Evolutionary conservation across 2,888 invertebrate species (phyloP), one percentile per base, ranked within the genome.

Genomic region (Cenopis cana): DNA sequence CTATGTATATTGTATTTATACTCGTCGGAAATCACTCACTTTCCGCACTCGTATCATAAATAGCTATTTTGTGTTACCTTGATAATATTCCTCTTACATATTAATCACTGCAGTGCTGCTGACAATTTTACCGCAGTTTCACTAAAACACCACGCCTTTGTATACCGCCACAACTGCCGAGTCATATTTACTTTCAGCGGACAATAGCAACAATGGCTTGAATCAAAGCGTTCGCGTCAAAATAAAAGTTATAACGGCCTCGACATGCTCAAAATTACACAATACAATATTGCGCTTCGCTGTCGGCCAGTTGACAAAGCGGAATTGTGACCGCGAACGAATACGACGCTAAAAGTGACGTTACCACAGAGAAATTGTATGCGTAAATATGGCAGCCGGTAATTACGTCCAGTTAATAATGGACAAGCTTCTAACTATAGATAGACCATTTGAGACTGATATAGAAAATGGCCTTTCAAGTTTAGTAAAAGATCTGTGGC

Each of bases 251-350:
- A 72, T 46, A 67, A 38, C 69, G 49, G 59, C 64, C 65, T 46
- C 60, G 72, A 66, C 60, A 52, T 66, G 68, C 60, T 73, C 71
- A 73, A 75, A 75, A 74, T 74, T 71, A 60, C 66, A 75, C 75
- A 75, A 75, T 73, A 73, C 73, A 73, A 74, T 75, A 75, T 73
- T 74, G 72, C 56, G 68, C 46, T 29, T 50, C 64, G 60, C 60
- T 72, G 74, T 66, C 64, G 46, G 66, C 50, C 59, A 54, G 72
- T 66, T 69, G 60, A 74, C 74, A 74, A 75, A 71, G 75, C 36
- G 64, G 50, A 54, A 66, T 62, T 72, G 71, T 64, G 68, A 20
- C 52, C 69, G 14, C 55, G 14, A 41, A 59, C 65, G 54, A 46
- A 66, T 61, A 52, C 41, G 33, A 17, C 0, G 61, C 54, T 57